Base-by-base conservation (phyloP, 2,797 vertebrate species). In the Anas bernieri region DNA sequence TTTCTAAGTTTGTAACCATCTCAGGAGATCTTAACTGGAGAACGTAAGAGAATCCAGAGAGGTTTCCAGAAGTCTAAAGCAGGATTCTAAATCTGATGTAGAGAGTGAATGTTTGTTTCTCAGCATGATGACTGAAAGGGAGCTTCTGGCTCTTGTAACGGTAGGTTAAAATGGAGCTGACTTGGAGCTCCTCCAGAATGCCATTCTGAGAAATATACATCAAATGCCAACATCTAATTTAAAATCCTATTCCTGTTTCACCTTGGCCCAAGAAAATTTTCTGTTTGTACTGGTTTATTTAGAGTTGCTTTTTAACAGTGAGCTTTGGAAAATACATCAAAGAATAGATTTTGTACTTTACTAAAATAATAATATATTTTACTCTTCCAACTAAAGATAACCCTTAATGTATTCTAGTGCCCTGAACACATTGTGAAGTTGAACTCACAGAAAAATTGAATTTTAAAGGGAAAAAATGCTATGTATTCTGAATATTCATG, bases 381-480 rank as follows among this genome's bases (percentile, higher is more conserved):
- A 59, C 25, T 54, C 22, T 16, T 77, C 59, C 78, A 74, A 31
- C 31, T 64, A 37, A 85, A 63, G 61, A 85, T 43, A 80, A 58
- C 11, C 23, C 7, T 80, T 67, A 64, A 52, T 37, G 41, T 61
- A 78, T 78, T 86, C 78, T 39, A 85, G 46, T 68, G 68, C 43
- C 50, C 70, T 85, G 72, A 80, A 83, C 48, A 72, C 7, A 66
- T 33, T 56, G 22, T 83, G 80, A 74, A 64, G 33, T 66, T 88
- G 59, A 64, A 86, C 16, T 83, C 25, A n/a, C 5, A 41, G 30
- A 83, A 75, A 50, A 52, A 54, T 54, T 61, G 61, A 92, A 80
- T 88, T 92, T 92, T 77, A 93, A 92, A 68, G 54, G 18, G 5
- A 86, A 90, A 92, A 92, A 88, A 62, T 68, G 8, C 2, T 72